phyloP scores from a whole-genome alignment of 2,797 vertebrate species.

The Limosa lapponica region DNA sequence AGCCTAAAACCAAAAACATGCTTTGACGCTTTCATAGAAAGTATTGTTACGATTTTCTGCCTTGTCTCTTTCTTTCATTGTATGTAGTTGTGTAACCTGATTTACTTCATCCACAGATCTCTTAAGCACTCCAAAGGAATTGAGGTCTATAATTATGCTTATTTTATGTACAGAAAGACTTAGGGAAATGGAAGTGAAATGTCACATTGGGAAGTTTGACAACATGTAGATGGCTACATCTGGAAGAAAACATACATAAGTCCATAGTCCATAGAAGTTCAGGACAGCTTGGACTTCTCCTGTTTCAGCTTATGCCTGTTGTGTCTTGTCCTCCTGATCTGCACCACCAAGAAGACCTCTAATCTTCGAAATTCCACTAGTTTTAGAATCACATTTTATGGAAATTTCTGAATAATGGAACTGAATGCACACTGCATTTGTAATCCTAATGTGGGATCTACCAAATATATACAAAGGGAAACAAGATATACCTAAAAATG shows the following conservation, averaged over 20 bases:
- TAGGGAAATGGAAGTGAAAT: background rate
- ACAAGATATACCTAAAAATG: background rate
- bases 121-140: background rate
- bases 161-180: background rate
- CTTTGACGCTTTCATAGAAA: background rate
- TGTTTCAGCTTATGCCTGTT: background rate
- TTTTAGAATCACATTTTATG: background rate
- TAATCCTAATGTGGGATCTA: background rate
- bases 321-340: background rate
- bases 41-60: background rate
- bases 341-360: background rate
- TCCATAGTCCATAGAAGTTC: too few relatives aligned
- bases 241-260: background rate
- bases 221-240: background rate
- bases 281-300: too few relatives aligned
- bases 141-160: background rate
- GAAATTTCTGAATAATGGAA: background rate
- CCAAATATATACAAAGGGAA: background rate
- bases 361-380: background rate
- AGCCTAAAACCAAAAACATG: background rate
- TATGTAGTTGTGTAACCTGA: background rate
- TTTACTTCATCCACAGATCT: background rate
- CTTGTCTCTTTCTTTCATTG: background rate
- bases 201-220: fast-evolving
- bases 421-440: background rate